Evolutionary conservation across 2,888 invertebrate species (phyloP).

Genomic region (Ectropis crepuscularia): DNA sequence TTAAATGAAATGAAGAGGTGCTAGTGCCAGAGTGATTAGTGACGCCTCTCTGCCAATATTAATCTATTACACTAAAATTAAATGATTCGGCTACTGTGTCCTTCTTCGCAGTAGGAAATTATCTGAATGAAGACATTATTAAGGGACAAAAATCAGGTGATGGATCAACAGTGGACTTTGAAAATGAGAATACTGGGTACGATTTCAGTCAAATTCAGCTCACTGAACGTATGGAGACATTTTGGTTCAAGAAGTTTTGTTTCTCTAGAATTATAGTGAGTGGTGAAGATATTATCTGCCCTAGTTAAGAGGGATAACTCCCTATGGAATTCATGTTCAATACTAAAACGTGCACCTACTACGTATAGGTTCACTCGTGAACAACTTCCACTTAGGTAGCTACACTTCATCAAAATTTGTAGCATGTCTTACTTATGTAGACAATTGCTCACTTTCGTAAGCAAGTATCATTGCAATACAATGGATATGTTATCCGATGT

Average conservation of each 20-base stretch:
- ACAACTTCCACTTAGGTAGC: neutral
- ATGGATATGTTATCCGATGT: constrained; percentile 10
- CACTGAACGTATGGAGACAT: too few relatives aligned
- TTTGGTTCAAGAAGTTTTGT: too few relatives aligned
- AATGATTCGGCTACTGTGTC: constrained; percentile 14
- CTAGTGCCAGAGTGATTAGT: constrained; percentile 30
- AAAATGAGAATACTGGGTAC: neutral
- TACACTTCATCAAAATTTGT: constrained; percentile 1
- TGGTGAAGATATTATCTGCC: too few relatives aligned
- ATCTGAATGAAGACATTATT: constrained; percentile 9
- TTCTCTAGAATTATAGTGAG: too few relatives aligned
- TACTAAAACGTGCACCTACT: too few relatives aligned
- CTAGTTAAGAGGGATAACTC: too few relatives aligned
- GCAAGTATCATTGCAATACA: constrained; percentile 11
- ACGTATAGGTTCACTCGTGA: neutral
- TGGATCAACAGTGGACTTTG: neutral
- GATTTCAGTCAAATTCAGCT: too few relatives aligned
- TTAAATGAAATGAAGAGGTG: constrained; percentile 22
- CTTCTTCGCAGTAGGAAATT: constrained; percentile 14
- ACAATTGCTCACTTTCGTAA: neutral
- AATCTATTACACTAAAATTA: constrained; percentile 5
- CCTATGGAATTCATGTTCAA: too few relatives aligned
- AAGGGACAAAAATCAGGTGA: neutral
- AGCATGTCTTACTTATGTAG: neutral
- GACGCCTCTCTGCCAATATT: constrained; percentile 25